Evolutionary conservation across 1,140 invertebrate species (phyloP).

Genomic region (Nasonia longicornis): DNA sequence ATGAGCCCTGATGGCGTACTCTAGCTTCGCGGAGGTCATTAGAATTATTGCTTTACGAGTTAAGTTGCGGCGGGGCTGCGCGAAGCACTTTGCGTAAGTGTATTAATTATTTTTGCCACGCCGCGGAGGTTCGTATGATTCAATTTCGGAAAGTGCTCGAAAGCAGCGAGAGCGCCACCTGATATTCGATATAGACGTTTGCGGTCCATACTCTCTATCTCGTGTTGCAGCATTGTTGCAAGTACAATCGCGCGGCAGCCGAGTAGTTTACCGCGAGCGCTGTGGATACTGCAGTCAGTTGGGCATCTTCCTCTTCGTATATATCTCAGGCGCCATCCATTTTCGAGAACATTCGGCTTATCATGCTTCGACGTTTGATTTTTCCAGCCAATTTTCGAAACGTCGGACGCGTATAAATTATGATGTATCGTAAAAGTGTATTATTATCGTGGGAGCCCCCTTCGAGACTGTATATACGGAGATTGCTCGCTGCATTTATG

Average conservation of each 20-base stretch:
- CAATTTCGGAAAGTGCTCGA: slow-evolving; percentile 16
- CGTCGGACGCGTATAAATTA: not conserved
- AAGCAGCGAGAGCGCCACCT: not conserved
- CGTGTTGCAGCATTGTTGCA: too few relatives aligned
- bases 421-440: slow-evolving; percentile 6
- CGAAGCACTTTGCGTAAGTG: not conserved
- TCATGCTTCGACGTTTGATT: slow-evolving; percentile 4
- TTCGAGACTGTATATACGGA: not conserved
- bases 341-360: too few relatives aligned
- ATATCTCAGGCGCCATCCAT: too few relatives aligned
- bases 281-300: too few relatives aligned
- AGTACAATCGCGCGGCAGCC: too few relatives aligned
- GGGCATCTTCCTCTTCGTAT: too few relatives aligned
- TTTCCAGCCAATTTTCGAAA: not conserved
- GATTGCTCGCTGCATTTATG: not conserved
- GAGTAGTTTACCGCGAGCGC: too few relatives aligned
- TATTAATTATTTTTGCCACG: slow-evolving; percentile 21
- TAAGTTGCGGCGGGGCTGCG: not conserved
- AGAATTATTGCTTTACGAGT: slow-evolving; percentile 15
- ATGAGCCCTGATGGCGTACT: too few relatives aligned
- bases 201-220: not conserved
- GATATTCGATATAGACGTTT: slow-evolving; percentile 9
- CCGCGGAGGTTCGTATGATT: not conserved
- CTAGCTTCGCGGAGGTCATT: not conserved
- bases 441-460: not conserved